Conservation (phyloP, 2,888 invertebrate species). For the Lasioglossum figueresi region DNA sequence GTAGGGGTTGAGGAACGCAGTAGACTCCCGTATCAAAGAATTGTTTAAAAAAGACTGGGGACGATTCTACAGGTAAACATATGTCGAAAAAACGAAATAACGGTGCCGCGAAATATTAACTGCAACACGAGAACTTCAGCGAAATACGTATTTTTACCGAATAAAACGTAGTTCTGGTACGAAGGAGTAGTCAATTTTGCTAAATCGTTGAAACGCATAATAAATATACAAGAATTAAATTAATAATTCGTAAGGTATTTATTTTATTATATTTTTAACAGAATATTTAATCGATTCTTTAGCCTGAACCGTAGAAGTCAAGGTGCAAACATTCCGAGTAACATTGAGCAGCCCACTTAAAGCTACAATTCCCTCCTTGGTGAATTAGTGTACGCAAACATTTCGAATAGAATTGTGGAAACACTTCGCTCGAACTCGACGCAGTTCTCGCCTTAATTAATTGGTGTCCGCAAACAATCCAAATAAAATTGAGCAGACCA, state of each 20-base stretch:
- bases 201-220: neutral
- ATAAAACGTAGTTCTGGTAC: neutral
- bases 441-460: too few relatives aligned
- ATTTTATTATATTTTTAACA: neutral
- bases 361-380: neutral
- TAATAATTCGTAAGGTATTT: neutral
- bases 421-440: neutral
- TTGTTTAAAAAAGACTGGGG: neutral
- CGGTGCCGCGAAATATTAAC: too few relatives aligned
- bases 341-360: too few relatives aligned
- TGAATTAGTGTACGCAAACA: neutral
- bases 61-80: neutral
- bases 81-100: neutral
- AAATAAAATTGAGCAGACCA: too few relatives aligned
- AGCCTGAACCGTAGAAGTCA: neutral
- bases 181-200: neutral
- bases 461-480: too few relatives aligned
- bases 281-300: neutral
- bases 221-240: neutral
- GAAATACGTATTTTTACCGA: too few relatives aligned
- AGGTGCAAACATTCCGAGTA: too few relatives aligned
- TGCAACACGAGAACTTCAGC: too few relatives aligned
- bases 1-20: neutral
- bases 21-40: neutral
- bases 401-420: neutral